Evolutionary conservation across 2,113 vertebrate genomes (phyloP), one percentile per base, ranked within the genome.

Genomic region (Phycodurus eques): DNA sequence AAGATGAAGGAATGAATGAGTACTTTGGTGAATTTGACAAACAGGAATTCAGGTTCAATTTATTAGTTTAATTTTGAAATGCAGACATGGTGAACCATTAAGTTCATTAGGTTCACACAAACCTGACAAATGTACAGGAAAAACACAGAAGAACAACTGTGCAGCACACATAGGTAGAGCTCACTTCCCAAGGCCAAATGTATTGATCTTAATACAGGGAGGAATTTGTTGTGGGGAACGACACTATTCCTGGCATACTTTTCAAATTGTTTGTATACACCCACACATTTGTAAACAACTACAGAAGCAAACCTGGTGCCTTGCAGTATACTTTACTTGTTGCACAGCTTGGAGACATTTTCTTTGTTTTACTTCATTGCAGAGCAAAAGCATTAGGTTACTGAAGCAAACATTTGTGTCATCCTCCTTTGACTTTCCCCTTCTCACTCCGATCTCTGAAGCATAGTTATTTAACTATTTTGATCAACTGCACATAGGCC

Each of bases 181-280:
- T 69, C 65, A 73, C 61, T 74, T 79, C 83, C 64, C 49, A 65
- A 80, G 85, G 82, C 76, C 66, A 17, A 65, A 59, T 5, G 5
- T 84, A 91, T 92, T 77, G 87, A 92, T 90, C 77, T 72, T 61
- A 70, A 81, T 86, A 85, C 86, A 87, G 85, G 85, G 85, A 80
- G 83, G 86, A 69, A 79, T 86, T 87, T 82, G 83, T 51, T 80
- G 14, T 4, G 17, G 10, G 11, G 70, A 71, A 85, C 35, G 83
- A 81, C 8, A 70, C 84, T 87, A 87, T 80, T 73, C 83, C 79
- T 4, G 75, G 84, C 85, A 80, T 82, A 77, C 79, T 83, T 87
- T 75, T 80, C 81, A 64, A 72, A 79, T 82, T 76, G 76, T 87
- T 81, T 78, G 74, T 75, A 73, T 76, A 80, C 85, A 13, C 89